Base-by-base conservation (phyloP, 2,113 vertebrate genomes). In the Neodon shergylaensis region DNA sequence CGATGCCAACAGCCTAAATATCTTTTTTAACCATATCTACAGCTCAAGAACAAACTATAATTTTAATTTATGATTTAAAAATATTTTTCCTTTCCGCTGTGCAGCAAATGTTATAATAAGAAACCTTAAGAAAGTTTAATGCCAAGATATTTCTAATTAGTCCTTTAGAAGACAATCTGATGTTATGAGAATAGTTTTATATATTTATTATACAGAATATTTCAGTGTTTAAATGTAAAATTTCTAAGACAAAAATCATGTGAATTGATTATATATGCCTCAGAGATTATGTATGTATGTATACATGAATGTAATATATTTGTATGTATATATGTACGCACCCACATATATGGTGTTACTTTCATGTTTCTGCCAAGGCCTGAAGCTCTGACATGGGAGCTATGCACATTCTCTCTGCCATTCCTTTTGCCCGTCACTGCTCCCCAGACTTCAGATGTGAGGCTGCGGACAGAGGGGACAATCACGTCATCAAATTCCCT, bases 1-100 rank as follows among this genome's bases (percentile, higher is more conserved):
- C 28, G 12, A 52, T 49, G 52, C 54, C 44, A 77, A 10, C 21
- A 73, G 79, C 47, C 76, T 70, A 33, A 52, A 36, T 31, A 47
- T 85, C 63, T 78, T 90, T 11, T 93, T 85, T 21, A 83, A 86
- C 88, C 33, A 76, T 72, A 58, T 79, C 9, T 77, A 22, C 74
- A 81, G 61, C 24, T 54, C 47, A 83, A 95, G 42, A 88, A 17
- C 49, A 83, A 73, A 79, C 70, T 77, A 72, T n/a, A 4, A 83
- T 95, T 95, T 86, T 83, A 77, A 94, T 79, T 73, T 39, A 47
- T 7, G 7, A n/a, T 76, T 91, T 95, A 42, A 54, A 49, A 54
- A 87, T 54, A 54, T 5, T 10, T 58, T 94, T 42, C 5, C 21
- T 77, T 92, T 5, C 2, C 3, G 78, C 36, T 70, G 9, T n/a